Evolutionary conservation across 1,140 invertebrate genomes (phyloP).

Genomic region (Phymastichus coffea): DNA sequence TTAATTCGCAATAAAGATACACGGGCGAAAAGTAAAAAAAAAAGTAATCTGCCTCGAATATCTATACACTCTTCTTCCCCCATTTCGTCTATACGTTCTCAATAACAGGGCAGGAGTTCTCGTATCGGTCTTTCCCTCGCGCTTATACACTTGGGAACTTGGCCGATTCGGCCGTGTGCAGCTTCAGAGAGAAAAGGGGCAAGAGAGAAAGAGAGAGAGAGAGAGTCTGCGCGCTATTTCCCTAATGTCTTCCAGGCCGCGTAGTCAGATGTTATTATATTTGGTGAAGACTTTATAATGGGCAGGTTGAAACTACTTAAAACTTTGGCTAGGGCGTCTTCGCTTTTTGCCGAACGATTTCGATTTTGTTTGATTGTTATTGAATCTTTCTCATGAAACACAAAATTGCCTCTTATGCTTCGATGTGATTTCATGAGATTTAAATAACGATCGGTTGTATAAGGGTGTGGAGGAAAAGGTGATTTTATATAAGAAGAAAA

Average conservation of each 20-base stretch:
- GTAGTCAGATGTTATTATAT: constrained; percentile 54
- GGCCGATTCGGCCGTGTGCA: constrained; percentile 38
- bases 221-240: constrained; percentile 45
- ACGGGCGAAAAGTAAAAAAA: no score
- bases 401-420: background rate
- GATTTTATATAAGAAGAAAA: constrained; percentile 14
- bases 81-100: background rate
- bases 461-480: background rate
- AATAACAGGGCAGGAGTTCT: constrained; percentile 11
- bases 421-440: background rate
- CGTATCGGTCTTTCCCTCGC: no score
- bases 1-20: no score
- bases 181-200: constrained; percentile 13
- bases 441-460: no score
- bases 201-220: constrained; percentile 16
- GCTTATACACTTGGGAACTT: constrained; percentile 30
- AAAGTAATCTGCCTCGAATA: background rate
- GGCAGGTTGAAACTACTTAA: constrained; percentile 47
- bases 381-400: background rate
- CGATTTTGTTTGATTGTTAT: constrained; percentile 24
- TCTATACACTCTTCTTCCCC: background rate
- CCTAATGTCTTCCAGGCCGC: constrained; percentile 55
- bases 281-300: constrained; percentile 57
- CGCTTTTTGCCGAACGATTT: constrained; percentile 33
- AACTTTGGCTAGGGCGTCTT: constrained; percentile 38